Conservation (phyloP, 2,797 vertebrate species). For the Lepilemur septentrionalis region DNA sequence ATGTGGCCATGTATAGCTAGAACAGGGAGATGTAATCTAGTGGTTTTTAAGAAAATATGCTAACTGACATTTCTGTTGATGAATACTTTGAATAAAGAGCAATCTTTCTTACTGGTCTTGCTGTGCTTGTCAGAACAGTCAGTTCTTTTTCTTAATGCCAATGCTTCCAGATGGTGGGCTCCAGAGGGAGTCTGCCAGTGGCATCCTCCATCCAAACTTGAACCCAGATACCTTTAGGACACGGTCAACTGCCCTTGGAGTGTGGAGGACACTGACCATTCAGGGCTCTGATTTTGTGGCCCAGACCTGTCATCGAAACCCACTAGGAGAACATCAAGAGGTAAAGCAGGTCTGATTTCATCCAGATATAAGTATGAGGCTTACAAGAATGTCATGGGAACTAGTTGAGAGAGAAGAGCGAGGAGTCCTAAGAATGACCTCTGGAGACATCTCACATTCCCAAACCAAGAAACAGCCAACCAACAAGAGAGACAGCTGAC, state of each 20-base stretch:
- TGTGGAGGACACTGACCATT: background rate
- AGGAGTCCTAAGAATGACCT: background rate
- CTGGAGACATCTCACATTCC: background rate
- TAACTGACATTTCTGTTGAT: background rate
- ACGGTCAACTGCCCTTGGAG: background rate
- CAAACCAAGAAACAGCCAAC: background rate
- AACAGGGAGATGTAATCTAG: background rate
- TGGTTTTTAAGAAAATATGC: background rate
- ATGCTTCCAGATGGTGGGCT: background rate
- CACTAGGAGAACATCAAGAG: background rate
- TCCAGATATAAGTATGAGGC: background rate
- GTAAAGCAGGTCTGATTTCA: background rate
- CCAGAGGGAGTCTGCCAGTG: background rate
- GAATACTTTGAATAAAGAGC: background rate
- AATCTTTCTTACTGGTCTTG: background rate
- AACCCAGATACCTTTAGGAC: background rate
- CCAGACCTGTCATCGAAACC: background rate
- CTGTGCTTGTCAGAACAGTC: background rate
- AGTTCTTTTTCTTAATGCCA: background rate
- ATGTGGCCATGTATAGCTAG: background rate
- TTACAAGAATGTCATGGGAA: background rate
- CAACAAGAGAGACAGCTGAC: background rate
- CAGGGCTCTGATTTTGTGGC: background rate
- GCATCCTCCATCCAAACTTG: background rate
- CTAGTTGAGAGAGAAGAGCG: background rate